A percentile compares a stretch with the other conserved stretches of the same genome.
Evolutionary conservation across 1,140 invertebrate species (phyloP).

Genomic region (Hypothenemus hampei): DNA sequence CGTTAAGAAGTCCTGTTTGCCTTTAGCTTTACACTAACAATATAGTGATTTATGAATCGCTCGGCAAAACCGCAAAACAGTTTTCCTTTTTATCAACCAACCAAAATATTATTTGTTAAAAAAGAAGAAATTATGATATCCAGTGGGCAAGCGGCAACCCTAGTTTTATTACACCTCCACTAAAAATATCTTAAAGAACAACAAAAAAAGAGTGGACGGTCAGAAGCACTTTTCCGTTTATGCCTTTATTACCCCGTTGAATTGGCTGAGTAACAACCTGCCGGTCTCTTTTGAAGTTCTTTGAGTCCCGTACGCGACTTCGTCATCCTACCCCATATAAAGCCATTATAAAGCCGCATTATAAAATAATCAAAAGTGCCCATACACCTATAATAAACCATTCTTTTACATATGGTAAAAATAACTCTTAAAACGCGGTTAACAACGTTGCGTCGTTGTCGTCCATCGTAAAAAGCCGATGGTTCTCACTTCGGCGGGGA

Average conservation of each 20-base stretch:
- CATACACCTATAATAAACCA: no score
- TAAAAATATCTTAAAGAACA: constrained; percentile 9
- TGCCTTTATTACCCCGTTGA: constrained; percentile 22
- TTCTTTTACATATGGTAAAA: no score
- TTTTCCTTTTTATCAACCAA: constrained; percentile 3
- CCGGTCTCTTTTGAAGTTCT: constrained; percentile 15
- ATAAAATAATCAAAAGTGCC: no score
- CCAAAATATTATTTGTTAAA: not conserved
- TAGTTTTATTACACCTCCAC: constrained; percentile 8
- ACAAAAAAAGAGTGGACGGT: no score
- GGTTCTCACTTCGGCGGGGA: no score
- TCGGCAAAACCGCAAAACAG: constrained; percentile 8
- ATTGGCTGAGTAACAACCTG: constrained; percentile 4
- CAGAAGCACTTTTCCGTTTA: constrained; percentile 24
- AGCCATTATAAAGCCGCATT: no score
- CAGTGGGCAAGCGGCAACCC: constrained; percentile 6
- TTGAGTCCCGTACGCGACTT: no score
- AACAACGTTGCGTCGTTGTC: no score
- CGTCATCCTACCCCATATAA: no score
- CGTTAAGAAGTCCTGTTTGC: constrained; percentile 1
- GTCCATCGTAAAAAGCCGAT: constrained; percentile 9
- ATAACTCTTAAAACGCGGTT: no score
- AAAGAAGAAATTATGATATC: not conserved
- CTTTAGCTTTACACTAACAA: not conserved
- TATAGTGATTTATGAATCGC: constrained; percentile 3